Evolutionary conservation across 2,113 vertebrate genomes (phyloP).

Genomic region (Gymnobelideus leadbeateri): DNA sequence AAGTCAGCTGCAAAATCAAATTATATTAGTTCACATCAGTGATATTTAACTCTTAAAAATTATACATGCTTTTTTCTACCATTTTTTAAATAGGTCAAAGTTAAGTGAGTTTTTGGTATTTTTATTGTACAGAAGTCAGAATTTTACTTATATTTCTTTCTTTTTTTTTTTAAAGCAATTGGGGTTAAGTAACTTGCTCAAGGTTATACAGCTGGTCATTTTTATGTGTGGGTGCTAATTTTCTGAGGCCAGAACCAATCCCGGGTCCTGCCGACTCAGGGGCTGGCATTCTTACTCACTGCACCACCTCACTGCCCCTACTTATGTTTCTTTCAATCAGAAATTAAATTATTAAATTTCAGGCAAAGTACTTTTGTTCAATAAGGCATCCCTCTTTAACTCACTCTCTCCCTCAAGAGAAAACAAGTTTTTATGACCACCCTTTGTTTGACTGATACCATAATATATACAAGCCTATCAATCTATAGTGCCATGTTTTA

Average conservation of each 20-base stretch:
- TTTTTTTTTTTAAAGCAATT: too few relatives aligned
- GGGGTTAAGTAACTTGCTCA: too few relatives aligned
- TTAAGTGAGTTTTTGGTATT: neutral
- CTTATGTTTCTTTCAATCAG: conserved; percentile 35
- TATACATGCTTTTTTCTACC: conserved; percentile 62
- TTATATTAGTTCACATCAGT: conserved; percentile 67
- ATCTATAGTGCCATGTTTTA: conserved; percentile 40
- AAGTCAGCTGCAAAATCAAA: neutral
- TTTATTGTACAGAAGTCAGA: neutral
- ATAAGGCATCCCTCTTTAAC: conserved; percentile 10
- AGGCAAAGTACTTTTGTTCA: neutral
- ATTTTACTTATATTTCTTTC: neutral
- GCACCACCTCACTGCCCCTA: too few relatives aligned
- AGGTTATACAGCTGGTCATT: too few relatives aligned
- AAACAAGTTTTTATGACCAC: conserved; percentile 62
- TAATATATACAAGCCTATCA: conserved; percentile 63
- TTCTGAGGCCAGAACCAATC: too few relatives aligned
- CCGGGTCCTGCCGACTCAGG: too few relatives aligned
- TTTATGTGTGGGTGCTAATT: too few relatives aligned
- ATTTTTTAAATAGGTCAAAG: neutral
- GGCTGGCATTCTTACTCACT: too few relatives aligned
- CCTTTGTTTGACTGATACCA: conserved; percentile 61
- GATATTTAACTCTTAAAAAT: conserved; percentile 76
- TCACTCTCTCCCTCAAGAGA: conserved; percentile 53
- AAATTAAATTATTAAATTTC: conserved; percentile 24